Evolutionary conservation across 1,140 invertebrate species (phyloP).

Genomic region (Cherax quadricarinatus): DNA sequence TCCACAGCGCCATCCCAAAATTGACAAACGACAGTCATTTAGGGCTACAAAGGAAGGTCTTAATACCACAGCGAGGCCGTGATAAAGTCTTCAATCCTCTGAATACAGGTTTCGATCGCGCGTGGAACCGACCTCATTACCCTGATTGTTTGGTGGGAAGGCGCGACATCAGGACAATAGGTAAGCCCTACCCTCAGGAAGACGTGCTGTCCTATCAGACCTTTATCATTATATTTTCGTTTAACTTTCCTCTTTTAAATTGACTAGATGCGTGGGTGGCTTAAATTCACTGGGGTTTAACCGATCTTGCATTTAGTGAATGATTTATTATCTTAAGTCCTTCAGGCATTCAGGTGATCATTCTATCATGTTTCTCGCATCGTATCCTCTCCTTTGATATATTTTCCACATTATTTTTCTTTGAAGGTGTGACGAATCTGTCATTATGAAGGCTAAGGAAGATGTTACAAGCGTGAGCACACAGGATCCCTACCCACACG

Average conservation of each 20-base stretch:
- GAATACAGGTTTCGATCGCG: conserved; percentile 56
- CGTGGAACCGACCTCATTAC: conserved; percentile 66
- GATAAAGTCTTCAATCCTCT: conserved; percentile 52
- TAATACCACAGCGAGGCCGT: conserved; percentile 55
- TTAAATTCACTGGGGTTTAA: background rate
- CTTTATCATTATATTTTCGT: background rate
- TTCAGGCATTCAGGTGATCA: background rate
- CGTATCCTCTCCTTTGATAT: background rate
- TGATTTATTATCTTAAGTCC: background rate
- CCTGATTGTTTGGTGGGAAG: conserved; percentile 62
- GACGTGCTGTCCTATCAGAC: background rate
- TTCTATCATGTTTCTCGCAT: background rate
- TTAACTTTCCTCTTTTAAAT: background rate
- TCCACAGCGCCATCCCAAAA: conserved; percentile 38
- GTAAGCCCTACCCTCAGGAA: background rate
- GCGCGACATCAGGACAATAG: conserved; percentile 55
- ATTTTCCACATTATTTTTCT: background rate
- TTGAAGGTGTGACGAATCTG: background rate
- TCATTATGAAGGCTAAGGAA: background rate
- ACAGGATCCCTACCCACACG: background rate
- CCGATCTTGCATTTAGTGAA: background rate
- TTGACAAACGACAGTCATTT: conserved; percentile 68
- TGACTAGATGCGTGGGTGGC: background rate
- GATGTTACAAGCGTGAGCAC: background rate
- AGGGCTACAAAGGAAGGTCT: conserved; percentile 57